Percentiles rank a stretch among this genome's conserved stretches.
These are phyloP conservation scores for Mastacembelus armatus DNA, from an alignment of 2,797 vertebrate species.

Conservation along the genomic window DNA sequence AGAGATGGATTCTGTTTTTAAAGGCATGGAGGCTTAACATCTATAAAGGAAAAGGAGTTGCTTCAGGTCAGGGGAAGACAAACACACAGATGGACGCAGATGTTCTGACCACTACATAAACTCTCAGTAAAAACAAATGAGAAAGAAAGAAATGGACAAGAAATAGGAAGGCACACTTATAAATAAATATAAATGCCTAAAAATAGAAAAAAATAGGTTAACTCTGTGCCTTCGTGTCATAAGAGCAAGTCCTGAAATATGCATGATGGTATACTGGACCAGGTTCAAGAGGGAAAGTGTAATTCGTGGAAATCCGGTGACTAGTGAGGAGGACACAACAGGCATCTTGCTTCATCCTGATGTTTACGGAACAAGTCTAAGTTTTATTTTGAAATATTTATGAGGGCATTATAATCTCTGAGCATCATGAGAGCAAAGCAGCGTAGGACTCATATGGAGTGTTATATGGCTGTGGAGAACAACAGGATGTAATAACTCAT, in stretches of 20 bases:
- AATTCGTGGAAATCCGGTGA: slow-evolving; percentile 7
- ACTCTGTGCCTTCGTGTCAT: background rate
- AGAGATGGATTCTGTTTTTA: slow-evolving; percentile 61
- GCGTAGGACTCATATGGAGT: background rate
- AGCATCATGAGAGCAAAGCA: slow-evolving; percentile 5
- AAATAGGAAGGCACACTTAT: slow-evolving; percentile 14
- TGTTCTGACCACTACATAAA: slow-evolving; percentile 50
- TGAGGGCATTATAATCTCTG: background rate
- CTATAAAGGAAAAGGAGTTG: slow-evolving; percentile 46
- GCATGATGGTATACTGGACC: slow-evolving; percentile 21
- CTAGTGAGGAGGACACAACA: background rate
- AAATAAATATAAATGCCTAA: slow-evolving; percentile 21
- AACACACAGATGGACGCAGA: slow-evolving; percentile 48
- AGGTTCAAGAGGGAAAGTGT: slow-evolving; percentile 3
- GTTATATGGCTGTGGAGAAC: background rate
- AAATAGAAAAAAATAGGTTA: background rate
- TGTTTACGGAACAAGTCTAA: background rate
- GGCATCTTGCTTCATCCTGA: slow-evolving; percentile 11
- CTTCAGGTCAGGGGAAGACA: slow-evolving; percentile 57
- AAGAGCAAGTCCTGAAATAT: slow-evolving; percentile 6
- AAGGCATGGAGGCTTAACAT: slow-evolving; percentile 43
- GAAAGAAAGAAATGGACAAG: background rate
- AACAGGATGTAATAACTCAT: slow-evolving; percentile 16
- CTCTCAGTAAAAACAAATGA: slow-evolving; percentile 23
- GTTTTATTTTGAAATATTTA: slow-evolving; percentile 20